These are phyloP conservation scores for Petroica traversi DNA, from an alignment of 2,113 vertebrate species.

Conservation along the genomic window DNA sequence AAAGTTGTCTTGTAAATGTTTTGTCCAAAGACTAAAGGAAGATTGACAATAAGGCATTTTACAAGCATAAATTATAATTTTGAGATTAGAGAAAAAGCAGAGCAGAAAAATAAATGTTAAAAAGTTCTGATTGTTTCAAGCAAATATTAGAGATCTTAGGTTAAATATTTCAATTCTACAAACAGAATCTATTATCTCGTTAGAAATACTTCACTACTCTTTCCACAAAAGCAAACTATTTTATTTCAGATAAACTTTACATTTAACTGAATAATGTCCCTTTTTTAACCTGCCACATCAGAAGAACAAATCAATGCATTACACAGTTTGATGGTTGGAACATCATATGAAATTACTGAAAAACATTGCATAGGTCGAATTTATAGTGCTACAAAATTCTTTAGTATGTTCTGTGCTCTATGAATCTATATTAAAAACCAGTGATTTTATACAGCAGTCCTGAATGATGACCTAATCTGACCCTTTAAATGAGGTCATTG, in stretches of 20 bases:
- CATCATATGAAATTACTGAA: not conserved
- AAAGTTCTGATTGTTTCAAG: not conserved
- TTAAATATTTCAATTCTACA: not conserved
- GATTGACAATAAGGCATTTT: not conserved
- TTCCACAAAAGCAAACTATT: not conserved
- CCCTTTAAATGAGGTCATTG: fast-evolving
- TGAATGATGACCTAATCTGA: not conserved
- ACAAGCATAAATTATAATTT: not conserved
- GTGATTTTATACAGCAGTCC: not conserved
- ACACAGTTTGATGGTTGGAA: not conserved
- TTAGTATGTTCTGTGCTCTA: fast-evolving
- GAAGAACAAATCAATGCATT: not conserved
- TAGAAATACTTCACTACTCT: not conserved
- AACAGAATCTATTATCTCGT: not conserved
- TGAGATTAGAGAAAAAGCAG: not conserved
- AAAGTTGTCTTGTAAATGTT: not conserved
- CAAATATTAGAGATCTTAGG: not conserved
- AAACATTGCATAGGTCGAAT: not conserved
- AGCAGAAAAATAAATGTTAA: not conserved
- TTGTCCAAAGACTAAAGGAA: not conserved
- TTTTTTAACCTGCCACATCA: not conserved
- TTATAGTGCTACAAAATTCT: not conserved
- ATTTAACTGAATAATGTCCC: not conserved
- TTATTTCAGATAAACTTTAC: not conserved
- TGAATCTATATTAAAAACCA: not conserved